These are phyloP conservation scores for Neolamprologus sp. DNA, from an alignment of 2,113 vertebrate genomes.

Conservation along the genomic window DNA sequence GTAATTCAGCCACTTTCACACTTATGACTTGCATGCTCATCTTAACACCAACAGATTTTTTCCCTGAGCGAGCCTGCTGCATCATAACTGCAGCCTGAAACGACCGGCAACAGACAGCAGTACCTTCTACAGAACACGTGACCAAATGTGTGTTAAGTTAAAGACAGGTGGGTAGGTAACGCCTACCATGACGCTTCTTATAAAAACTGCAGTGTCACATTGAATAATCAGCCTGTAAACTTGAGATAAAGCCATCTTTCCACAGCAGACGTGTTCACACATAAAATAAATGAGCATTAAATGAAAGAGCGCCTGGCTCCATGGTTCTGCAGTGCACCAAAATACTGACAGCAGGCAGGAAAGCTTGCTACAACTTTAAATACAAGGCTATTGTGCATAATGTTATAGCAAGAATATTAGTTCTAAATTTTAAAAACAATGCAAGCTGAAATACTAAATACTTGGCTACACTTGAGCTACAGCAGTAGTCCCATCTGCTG, in stretches of 20 bases:
- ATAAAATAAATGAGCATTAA: background rate
- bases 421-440: background rate
- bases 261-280: background rate
- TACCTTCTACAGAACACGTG: background rate
- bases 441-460: background rate
- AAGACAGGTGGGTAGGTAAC: background rate
- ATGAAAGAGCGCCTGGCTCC: background rate
- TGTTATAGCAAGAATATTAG: background rate
- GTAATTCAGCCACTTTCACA: slow-evolving; percentile 37
- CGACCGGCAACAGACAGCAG: background rate
- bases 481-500: background rate
- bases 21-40: slow-evolving; percentile 23
- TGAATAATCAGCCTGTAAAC: background rate
- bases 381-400: background rate
- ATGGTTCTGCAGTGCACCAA: background rate
- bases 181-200: background rate
- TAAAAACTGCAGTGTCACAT: background rate
- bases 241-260: background rate
- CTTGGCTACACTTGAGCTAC: background rate
- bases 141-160: background rate
- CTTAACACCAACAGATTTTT: slow-evolving; percentile 11
- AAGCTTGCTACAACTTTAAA: background rate
- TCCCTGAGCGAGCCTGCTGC: background rate
- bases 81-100: background rate
- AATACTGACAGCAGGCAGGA: background rate